Evolutionary conservation across 2,888 invertebrate genomes (phyloP), one percentile per base, ranked within the genome.

Genomic region (Lottia gigantea): DNA sequence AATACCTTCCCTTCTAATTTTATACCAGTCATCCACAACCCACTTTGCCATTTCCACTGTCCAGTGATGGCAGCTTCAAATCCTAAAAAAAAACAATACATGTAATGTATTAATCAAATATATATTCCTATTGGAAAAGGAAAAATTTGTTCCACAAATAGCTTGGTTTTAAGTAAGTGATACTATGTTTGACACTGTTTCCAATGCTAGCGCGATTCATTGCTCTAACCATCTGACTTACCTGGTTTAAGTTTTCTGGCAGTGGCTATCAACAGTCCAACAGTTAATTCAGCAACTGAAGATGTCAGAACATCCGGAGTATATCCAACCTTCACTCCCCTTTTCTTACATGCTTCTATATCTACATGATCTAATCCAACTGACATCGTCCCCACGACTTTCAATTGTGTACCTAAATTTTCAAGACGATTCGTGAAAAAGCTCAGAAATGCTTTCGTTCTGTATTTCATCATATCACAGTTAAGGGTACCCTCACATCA

Each of bases 341-440:
- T 82, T 78, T 91, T 91, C 83, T 91, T 93, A 78, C 96, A 93
- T 85, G 93, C 94, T 0, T 87, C 85, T 3, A 96, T 85, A 87
- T 97, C 95, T 74, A 98, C 92, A 85, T 97, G 97, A 80, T 96
- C 95, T 82, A 93, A 91, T 16, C 97, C 97, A 0, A 95, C 97
- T 0, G 97, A 96, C 91, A 96, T 95, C 0, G 97, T 96, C 0
- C 93, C 92, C 0, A 97, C 91, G 0, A 95, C 94, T 90, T 95
- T 95, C 26, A 97, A 88, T 40, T 91, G 90, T 0, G 92, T 88
- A 0, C 95, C 95, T 67, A 73, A 62, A 40, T 4, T 40, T 8
- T 11, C 31, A 31, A 40, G 11, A 40, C 7, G 40, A 40, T 40
- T 1, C 40, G 11, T 40, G 7, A 4, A 8, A 40, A 40, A n/a